phyloP scores from a whole-genome alignment of 2,888 invertebrate genomes.

The Catonia carolina region DNA sequence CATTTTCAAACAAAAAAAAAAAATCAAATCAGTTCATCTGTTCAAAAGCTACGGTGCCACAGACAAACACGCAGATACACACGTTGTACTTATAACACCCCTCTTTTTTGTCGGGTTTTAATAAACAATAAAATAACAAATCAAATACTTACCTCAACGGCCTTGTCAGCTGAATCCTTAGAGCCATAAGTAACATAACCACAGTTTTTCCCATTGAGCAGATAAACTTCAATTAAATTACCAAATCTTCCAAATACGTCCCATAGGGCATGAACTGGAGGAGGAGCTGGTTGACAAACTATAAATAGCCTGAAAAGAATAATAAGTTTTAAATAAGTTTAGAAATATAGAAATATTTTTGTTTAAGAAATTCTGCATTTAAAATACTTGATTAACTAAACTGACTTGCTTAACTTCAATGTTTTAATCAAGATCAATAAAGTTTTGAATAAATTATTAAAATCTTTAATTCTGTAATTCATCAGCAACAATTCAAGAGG shows the following conservation, averaged over 20 bases:
- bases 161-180: constrained; percentile 65
- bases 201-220: constrained; percentile 82
- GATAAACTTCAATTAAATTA: constrained; percentile 80
- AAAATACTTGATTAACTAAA: not conserved
- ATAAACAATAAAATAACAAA: too few species aligned
- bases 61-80: too few species aligned
- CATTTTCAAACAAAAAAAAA: too few species aligned
- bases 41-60: too few species aligned
- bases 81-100: too few species aligned
- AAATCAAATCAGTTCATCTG: too few species aligned
- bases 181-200: constrained; percentile 85
- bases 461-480: too few species aligned
- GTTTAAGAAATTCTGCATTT: not conserved
- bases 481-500: too few species aligned
- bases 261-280: constrained; percentile 69
- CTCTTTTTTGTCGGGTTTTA: too few species aligned
- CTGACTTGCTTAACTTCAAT: too few species aligned
- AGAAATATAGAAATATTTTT: not conserved
- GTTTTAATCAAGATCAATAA: not conserved
- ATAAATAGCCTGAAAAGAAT: constrained; percentile 44
- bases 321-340: too few species aligned
- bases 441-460: not conserved
- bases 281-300: constrained; percentile 55
- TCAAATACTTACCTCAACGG: constrained; percentile 60
- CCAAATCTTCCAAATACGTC: constrained; percentile 90